phyloP scores from a whole-genome alignment of 1,140 invertebrate species.

The Drosophila mojavensis region DNA sequence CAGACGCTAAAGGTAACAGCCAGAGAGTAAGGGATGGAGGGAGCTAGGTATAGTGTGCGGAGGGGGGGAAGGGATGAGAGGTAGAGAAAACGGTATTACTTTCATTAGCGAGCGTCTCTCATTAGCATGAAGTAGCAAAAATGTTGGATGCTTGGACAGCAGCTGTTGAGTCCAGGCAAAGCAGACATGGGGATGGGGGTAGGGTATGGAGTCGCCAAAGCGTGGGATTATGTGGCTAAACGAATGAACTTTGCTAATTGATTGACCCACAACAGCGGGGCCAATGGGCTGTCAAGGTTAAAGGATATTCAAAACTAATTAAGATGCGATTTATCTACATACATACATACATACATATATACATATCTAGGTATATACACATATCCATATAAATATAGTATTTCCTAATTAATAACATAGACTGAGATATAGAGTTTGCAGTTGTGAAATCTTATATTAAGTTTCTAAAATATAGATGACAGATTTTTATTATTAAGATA shows the following conservation, averaged over 20 bases:
- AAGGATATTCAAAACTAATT: background rate
- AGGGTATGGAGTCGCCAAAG: background rate
- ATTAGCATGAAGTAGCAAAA: constrained; percentile 15
- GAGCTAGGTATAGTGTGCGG: background rate
- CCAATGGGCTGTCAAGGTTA: constrained; percentile 18
- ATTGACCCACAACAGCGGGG: constrained; percentile 7
- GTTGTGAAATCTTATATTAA: too few relatives aligned
- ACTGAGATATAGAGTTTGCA: too few relatives aligned
- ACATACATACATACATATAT: too few relatives aligned
- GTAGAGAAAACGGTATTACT: constrained; percentile 12
- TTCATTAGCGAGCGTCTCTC: constrained; percentile 12
- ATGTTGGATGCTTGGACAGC: constrained; percentile 17
- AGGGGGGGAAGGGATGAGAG: background rate
- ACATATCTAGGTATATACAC: too few relatives aligned
- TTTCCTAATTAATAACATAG: background rate
- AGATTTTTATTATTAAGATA: too few relatives aligned
- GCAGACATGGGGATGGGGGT: background rate
- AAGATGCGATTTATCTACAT: too few relatives aligned
- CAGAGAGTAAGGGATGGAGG: too few relatives aligned
- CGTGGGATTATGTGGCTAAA: background rate
- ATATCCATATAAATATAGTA: too few relatives aligned
- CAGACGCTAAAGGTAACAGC: background rate
- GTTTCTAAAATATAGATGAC: too few relatives aligned
- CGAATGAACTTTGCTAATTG: constrained; percentile 13
- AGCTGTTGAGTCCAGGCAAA: constrained; percentile 10